Evolutionary conservation across 92 coral and sea anemone genomes (phyloP), one percentile per base, ranked within the genome.

Genomic region (Parazoanthus swiftii): DNA sequence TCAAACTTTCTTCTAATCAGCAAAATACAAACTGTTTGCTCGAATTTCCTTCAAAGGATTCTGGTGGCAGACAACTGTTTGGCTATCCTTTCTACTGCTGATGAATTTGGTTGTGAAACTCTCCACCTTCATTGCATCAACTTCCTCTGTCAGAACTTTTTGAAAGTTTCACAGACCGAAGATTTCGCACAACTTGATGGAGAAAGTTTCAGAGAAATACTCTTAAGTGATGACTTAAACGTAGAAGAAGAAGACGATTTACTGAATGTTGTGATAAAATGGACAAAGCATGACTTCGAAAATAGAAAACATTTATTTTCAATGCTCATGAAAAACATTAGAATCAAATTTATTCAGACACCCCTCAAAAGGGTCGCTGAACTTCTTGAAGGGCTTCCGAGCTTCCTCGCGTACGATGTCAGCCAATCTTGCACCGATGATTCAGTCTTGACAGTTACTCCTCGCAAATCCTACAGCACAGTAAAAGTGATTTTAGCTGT

Each of bases 191-290:
- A 81, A 39, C 88, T 94, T 20, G 76, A 90, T 11, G 76, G 81
- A 21, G 85, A 89, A 16, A 90, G 88, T 66, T 36, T 95, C 16
- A 82, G 70, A 16, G 89, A 91, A 70, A 85, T 95, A 77, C 89
- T 96, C 37, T 86, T 95, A 29, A 94, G 93, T 71, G 98, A 95
- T 46, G 98, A 96, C n/a, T 79, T 96, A 18, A 77, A 79, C 85
- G 90, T 96, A 56, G 93, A 94, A 18, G 89, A 88, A 46, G 98
- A 96, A 85, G 82, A 85, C 3, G 92, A 93, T 51, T 90, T 93
- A 21, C 84, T 96, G 15, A 90, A 90, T 79, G 92, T 90, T 74
- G 63, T 92, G 74, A 78, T 88, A 67, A 80, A 91, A 56, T 96
- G 99, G 99, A 74, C 91, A 39, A 75, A 77, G 10, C 89, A 89